Base-by-base conservation (phyloP, 2,113 vertebrate genomes). In the Eira barbara region DNA sequence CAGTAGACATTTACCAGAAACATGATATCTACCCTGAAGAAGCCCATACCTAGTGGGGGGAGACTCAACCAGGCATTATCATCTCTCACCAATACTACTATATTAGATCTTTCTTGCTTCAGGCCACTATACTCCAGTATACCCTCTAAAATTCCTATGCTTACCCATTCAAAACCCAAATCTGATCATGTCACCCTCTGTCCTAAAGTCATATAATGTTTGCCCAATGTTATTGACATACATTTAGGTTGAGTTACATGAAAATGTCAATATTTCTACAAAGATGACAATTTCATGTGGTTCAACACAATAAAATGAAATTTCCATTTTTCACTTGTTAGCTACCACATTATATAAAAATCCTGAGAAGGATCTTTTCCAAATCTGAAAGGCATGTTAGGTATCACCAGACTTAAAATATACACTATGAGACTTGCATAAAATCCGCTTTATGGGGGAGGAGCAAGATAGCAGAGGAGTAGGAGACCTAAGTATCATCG, bases 1-100 rank as follows among this genome's bases (percentile, higher is more conserved):
- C n/a, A 85, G 12, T 31, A 69, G 71, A 88, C 25, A 49, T 76
- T 74, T 17, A 4, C 3, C 6, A 61, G 29, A 89, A 39, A 65
- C 20, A 3, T 34, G 6, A 5, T 42, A 10, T 79, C 55, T 67
- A 1, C 23, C 45, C 20, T 79, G 4, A 47, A 88, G 27, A 63
- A 15, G 2, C 23, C n/a, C 27, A 47, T 3, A 21, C 49, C 25
- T n/a, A 17, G 4, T 34, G 1, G 0, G 4, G 15, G 15, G 2
- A 93, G 39, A 89, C 29, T 10, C 13, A 84, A 14, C 78, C 10
- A 59, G 20, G 20, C 7, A 1, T 71, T 34, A 42, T 14, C 7
- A n/a, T 65, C 18, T 97, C 36, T 82, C 23, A 67, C 17, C 65
- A 57, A 47, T 14, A 57, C n/a, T 27, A 84, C 23, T n/a, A 2